Evolutionary conservation across 92 coral and sea anemone genomes (phyloP).

Genomic region (Zoanthus solanderi): DNA sequence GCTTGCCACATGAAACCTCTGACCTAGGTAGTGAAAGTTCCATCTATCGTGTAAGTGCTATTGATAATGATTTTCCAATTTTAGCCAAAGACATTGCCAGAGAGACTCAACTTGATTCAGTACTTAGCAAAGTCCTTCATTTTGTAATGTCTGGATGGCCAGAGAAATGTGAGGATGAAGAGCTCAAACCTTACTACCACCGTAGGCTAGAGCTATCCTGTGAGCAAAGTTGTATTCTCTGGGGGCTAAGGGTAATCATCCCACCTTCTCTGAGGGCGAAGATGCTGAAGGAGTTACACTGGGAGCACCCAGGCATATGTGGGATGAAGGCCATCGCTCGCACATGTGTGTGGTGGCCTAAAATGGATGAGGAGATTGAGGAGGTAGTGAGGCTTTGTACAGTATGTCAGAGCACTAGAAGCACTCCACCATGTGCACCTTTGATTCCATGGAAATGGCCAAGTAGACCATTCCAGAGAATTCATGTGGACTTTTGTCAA

Average conservation of each 20-base stretch:
- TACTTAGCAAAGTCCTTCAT: not conserved
- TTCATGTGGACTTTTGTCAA: slow-evolving; percentile 60
- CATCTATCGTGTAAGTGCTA: not conserved
- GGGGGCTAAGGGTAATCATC: not conserved
- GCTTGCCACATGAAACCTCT: not conserved
- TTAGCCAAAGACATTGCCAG: too few species aligned
- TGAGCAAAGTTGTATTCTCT: slow-evolving; percentile 41
- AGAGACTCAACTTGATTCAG: not conserved
- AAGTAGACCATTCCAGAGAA: slow-evolving; percentile 59
- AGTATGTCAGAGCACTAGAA: slow-evolving; percentile 53
- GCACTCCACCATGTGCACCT: slow-evolving; percentile 63
- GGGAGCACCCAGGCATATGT: slow-evolving; percentile 49
- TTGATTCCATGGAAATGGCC: slow-evolving; percentile 78
- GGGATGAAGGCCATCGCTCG: slow-evolving; percentile 67
- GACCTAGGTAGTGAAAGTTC: not conserved
- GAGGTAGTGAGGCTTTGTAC: slow-evolving; percentile 37
- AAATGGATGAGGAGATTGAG: slow-evolving; percentile 55
- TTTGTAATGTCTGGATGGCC: slow-evolving; percentile 26
- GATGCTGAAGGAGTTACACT: not conserved
- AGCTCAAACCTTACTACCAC: slow-evolving; percentile 19
- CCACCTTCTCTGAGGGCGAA: not conserved
- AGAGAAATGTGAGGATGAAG: not conserved
- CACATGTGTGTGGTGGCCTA: slow-evolving; percentile 14
- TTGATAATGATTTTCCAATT: not conserved
- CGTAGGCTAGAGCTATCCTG: slow-evolving; percentile 7